Evolutionary conservation across 2,113 vertebrate species (phyloP).

Genomic region (Regulus satrapa): DNA sequence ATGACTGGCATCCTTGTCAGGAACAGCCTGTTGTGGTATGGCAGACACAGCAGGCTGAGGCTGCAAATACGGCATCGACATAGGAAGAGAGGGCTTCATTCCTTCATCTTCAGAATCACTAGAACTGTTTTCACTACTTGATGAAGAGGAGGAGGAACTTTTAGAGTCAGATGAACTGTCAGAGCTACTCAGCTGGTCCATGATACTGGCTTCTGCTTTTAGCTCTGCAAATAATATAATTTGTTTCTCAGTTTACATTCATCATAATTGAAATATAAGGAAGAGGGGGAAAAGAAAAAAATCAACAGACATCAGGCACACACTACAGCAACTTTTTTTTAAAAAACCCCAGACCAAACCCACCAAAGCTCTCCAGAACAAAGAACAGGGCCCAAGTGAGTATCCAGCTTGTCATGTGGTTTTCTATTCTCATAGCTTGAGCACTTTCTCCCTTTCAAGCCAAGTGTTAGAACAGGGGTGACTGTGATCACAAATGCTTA

Average conservation of each 20-base stretch:
- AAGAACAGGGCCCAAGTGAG: neutral
- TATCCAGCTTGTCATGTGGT: neutral
- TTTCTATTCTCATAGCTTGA: neutral
- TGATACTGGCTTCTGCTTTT: constrained; percentile 90
- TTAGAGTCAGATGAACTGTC: constrained; percentile 91
- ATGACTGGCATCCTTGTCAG: constrained; percentile 64
- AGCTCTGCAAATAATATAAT: constrained; percentile 77
- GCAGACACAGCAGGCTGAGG: constrained; percentile 74
- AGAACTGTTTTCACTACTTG: constrained; percentile 85
- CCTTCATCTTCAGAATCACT: constrained; percentile 86
- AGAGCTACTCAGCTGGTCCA: constrained; percentile 93
- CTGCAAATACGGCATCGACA: constrained; percentile 49
- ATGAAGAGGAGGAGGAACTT: constrained; percentile 89
- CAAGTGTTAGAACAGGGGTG: neutral
- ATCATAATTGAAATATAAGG: neutral
- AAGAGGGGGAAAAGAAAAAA: neutral
- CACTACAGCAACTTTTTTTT: neutral
- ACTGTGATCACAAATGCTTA: neutral
- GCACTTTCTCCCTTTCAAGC: neutral
- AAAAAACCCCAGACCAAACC: neutral
- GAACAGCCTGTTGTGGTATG: constrained; percentile 70
- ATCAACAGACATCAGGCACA: neutral
- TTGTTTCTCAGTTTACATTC: neutral
- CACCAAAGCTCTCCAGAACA: neutral
- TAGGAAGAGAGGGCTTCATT: constrained; percentile 37